Evolutionary conservation across 1,140 invertebrate species (phyloP).

Genomic region (Lerema accius): DNA sequence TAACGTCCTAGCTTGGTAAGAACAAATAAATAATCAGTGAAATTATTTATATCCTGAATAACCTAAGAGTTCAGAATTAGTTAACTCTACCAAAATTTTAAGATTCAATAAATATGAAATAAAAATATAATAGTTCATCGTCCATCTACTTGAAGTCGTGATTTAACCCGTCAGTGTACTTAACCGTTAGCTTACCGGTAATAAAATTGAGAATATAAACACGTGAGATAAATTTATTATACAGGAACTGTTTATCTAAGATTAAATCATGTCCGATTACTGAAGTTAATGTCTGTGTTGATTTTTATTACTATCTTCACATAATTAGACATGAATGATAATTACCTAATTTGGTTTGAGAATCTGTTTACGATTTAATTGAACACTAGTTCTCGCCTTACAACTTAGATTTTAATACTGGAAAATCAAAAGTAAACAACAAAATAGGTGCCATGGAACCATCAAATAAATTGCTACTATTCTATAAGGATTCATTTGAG

Average conservation of each 20-base stretch:
- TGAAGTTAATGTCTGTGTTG: neutral
- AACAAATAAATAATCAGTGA: too few species aligned
- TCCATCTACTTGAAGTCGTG: neutral
- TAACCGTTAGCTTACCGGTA: conserved; percentile 10
- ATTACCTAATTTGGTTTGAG: neutral
- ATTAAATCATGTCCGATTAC: conserved; percentile 4
- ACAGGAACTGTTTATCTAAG: conserved; percentile 4
- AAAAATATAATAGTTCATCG: neutral
- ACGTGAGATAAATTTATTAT: conserved; percentile 8
- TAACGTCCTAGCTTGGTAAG: too few species aligned
- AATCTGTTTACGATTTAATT: neutral
- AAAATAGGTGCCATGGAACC: too few species aligned
- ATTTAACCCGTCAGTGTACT: neutral
- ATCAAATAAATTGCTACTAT: too few species aligned
- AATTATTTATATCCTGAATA: too few species aligned
- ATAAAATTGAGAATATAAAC: conserved; percentile 15
- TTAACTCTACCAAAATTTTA: too few species aligned
- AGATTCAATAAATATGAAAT: too few species aligned
- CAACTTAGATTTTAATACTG: too few species aligned
- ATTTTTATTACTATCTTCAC: neutral
- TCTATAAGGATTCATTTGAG: too few species aligned
- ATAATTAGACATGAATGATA: conserved; percentile 4
- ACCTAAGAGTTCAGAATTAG: too few species aligned
- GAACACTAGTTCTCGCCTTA: neutral
- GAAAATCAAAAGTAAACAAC: too few species aligned